Percentiles rank a stretch among this genome's conserved stretches.
phyloP scores from a whole-genome alignment of 2,113 vertebrate genomes.

The Atherinomorus stipes region DNA sequence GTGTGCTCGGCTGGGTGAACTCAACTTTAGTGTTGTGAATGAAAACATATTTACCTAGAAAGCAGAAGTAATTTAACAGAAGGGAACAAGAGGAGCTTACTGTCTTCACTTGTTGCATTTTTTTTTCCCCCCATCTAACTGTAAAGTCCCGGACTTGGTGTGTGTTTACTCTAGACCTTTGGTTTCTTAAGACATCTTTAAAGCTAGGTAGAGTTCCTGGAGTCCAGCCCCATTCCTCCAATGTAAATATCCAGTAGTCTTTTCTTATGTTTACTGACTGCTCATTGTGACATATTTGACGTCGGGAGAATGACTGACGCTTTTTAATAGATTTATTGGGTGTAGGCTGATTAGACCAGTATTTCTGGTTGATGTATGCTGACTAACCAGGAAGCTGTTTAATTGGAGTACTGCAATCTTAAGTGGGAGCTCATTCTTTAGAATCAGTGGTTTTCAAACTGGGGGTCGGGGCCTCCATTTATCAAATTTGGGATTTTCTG shows the following conservation, averaged over 20 bases:
- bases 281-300: constrained; percentile 37
- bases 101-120: neutral
- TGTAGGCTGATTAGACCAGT: constrained; percentile 25
- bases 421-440: neutral
- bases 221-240: constrained; percentile 20
- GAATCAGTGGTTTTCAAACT: too few relatives aligned
- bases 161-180: constrained; percentile 27
- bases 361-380: neutral
- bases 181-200: constrained; percentile 11
- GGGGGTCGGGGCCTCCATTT: too few relatives aligned
- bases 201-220: constrained; percentile 36
- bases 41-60: constrained; percentile 8
- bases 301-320: constrained; percentile 3
- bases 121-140: neutral
- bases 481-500: too few relatives aligned
- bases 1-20: neutral
- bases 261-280: constrained; percentile 46
- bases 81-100: neutral
- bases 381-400: constrained; percentile 21
- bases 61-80: constrained; percentile 24
- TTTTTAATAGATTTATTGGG: constrained; percentile 25
- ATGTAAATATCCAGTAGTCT: constrained; percentile 6
- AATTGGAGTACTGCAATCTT: neutral
- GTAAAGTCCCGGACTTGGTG: too few relatives aligned
- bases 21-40: neutral